Conservation (phyloP, 2,113 vertebrate species). For the Callocephalon fimbriatum region DNA sequence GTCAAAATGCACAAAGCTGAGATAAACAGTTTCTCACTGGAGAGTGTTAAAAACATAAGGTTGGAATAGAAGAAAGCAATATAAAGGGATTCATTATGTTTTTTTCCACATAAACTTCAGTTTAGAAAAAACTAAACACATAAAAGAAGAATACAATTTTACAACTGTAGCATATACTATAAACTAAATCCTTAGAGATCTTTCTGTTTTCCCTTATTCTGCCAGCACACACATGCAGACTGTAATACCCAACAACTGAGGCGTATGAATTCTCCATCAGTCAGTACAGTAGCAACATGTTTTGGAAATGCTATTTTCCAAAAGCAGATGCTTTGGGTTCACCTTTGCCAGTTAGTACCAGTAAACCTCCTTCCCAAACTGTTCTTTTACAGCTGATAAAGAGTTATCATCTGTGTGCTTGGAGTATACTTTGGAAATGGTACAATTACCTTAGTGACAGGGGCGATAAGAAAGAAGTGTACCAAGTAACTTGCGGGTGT, state of each 20-base stretch:
- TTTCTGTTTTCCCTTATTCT: background rate
- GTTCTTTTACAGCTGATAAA: background rate
- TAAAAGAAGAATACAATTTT: constrained; percentile 33
- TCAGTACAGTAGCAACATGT: background rate
- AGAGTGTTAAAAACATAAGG: background rate
- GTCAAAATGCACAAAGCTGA: constrained; percentile 3
- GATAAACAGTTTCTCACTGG: constrained; percentile 14
- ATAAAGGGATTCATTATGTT: background rate
- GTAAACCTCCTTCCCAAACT: background rate
- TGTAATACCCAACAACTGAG: background rate
- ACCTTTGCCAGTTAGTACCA: background rate
- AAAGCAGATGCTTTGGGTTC: background rate
- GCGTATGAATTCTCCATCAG: background rate
- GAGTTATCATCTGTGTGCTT: background rate
- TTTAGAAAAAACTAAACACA: constrained; percentile 46
- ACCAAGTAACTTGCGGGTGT: constrained; percentile 2
- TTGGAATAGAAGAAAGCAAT: background rate
- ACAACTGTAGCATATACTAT: background rate
- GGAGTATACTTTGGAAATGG: constrained; percentile 12
- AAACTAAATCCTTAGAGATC: background rate
- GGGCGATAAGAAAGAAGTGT: constrained; percentile 22
- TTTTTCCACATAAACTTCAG: background rate
- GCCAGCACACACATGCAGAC: background rate
- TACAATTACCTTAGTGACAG: constrained; percentile 14
- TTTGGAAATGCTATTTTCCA: background rate